Conservation (phyloP, 2,113 vertebrate genomes). For the Morone chrysops region DNA sequence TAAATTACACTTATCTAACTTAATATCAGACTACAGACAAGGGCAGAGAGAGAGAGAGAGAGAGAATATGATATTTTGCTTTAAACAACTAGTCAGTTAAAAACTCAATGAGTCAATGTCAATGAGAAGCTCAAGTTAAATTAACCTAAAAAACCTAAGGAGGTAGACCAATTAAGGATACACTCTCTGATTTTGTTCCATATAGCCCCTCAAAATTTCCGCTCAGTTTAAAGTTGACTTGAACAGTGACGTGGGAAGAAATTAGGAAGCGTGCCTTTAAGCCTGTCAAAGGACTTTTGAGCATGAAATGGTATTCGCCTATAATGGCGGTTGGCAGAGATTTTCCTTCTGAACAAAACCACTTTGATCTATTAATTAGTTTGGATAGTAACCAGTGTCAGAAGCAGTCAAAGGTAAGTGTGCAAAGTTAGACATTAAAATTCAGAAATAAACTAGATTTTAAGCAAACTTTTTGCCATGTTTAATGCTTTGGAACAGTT, state of each 20-base stretch:
- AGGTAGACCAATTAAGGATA: neutral
- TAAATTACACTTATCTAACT: neutral
- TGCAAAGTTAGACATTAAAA: neutral
- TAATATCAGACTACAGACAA: neutral
- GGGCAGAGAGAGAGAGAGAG: neutral
- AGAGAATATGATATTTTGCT: no score
- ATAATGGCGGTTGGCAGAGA: slow-evolving; percentile 2
- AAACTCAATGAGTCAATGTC: no score
- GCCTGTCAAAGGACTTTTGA: slow-evolving; percentile 1
- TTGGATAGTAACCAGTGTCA: slow-evolving; percentile 4
- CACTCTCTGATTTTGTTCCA: neutral
- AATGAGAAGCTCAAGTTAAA: neutral
- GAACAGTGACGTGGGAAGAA: neutral
- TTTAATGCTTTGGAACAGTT: neutral
- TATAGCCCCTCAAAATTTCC: neutral
- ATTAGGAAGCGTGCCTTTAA: slow-evolving; percentile 14
- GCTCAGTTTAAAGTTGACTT: neutral
- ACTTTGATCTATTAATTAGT: slow-evolving; percentile 30
- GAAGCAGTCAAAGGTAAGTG: neutral
- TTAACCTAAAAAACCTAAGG: neutral
- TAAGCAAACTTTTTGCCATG: neutral
- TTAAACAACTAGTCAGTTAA: no score
- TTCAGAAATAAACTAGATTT: neutral
- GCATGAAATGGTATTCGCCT: slow-evolving; percentile 24
- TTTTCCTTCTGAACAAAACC: slow-evolving; percentile 25